phyloP scores from a whole-genome alignment of 2,888 invertebrate genomes.

The Ectemnius lituratus region DNA sequence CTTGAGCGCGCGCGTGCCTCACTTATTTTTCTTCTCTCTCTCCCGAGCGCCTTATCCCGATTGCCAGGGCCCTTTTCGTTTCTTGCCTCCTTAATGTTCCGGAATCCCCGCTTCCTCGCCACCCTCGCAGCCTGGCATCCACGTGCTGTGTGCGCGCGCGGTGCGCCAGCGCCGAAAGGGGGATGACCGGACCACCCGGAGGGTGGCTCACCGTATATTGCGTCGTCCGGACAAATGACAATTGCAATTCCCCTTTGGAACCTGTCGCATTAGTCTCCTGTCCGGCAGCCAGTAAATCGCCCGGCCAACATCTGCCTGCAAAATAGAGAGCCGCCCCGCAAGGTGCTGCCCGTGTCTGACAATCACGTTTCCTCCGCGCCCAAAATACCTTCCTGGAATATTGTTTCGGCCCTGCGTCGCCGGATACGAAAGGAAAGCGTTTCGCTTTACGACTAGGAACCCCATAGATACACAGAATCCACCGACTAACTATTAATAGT shows the following conservation, averaged over 20 bases:
- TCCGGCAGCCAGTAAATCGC: slow-evolving; percentile 26
- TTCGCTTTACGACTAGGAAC: neutral
- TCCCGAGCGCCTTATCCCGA: slow-evolving; percentile 41
- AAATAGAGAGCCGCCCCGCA: slow-evolving; percentile 1
- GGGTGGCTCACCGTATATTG: slow-evolving; percentile 59
- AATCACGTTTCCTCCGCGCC: neutral
- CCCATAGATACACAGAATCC: too few species aligned
- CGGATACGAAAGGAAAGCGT: neutral
- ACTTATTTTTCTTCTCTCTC: slow-evolving; percentile 2
- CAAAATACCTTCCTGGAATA: neutral
- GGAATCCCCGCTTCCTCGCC: slow-evolving; percentile 40
- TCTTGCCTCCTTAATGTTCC: slow-evolving; percentile 60
- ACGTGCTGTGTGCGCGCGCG: slow-evolving; percentile 32
- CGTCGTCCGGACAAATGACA: slow-evolving; percentile 65
- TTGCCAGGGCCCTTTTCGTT: slow-evolving; percentile 30
- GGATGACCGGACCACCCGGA: slow-evolving; percentile 41
- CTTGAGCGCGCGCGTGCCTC: slow-evolving; percentile 17
- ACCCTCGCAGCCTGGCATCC: slow-evolving; percentile 47
- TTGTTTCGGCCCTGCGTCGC: neutral
- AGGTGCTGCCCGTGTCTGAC: neutral
- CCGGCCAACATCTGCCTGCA: slow-evolving; percentile 8
- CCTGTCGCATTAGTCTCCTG: slow-evolving; percentile 54
- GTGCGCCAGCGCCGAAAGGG: slow-evolving; percentile 18
- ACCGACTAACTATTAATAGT: neutral
- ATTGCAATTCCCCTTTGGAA: slow-evolving; percentile 63